Percentiles rank a stretch among this genome's conserved stretches.
Evolutionary conservation across 2,113 vertebrate species (phyloP).

Genomic region (Eulemur macaco): DNA sequence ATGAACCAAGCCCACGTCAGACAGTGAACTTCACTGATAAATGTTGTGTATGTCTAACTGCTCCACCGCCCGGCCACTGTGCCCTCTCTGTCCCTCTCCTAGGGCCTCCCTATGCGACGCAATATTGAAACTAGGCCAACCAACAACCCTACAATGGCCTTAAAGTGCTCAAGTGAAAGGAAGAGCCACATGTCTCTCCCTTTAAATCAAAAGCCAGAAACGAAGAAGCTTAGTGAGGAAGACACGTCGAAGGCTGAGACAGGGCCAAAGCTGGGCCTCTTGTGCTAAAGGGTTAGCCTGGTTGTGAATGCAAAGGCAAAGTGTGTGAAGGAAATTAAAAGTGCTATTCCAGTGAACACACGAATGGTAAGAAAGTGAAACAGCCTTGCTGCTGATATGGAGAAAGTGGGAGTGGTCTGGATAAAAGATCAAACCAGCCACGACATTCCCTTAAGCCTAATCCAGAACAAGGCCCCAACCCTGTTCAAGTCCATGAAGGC

Average conservation of each 20-base stretch:
- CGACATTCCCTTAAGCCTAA: background rate
- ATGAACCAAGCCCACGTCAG: background rate
- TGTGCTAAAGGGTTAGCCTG: background rate
- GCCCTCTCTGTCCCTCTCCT: background rate
- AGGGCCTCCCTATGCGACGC: background rate
- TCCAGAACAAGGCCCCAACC: background rate
- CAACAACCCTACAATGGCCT: background rate
- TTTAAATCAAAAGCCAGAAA: background rate
- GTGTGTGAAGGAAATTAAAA: background rate
- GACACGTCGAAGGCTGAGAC: background rate
- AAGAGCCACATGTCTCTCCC: background rate
- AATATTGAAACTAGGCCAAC: background rate
- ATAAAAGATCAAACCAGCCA: background rate
- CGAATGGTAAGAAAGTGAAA: background rate
- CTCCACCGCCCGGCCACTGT: background rate
- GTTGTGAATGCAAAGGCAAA: background rate
- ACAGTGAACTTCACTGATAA: background rate
- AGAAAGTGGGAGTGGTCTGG: background rate
- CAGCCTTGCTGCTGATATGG: background rate
- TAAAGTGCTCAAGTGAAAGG: background rate
- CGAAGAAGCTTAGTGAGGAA: background rate
- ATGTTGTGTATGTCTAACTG: background rate
- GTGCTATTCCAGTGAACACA: background rate
- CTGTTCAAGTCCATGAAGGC: background rate
- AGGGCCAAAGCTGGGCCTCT: background rate